Conservation (phyloP, 2,888 invertebrate species). For the Tachystola acroxantha region DNA sequence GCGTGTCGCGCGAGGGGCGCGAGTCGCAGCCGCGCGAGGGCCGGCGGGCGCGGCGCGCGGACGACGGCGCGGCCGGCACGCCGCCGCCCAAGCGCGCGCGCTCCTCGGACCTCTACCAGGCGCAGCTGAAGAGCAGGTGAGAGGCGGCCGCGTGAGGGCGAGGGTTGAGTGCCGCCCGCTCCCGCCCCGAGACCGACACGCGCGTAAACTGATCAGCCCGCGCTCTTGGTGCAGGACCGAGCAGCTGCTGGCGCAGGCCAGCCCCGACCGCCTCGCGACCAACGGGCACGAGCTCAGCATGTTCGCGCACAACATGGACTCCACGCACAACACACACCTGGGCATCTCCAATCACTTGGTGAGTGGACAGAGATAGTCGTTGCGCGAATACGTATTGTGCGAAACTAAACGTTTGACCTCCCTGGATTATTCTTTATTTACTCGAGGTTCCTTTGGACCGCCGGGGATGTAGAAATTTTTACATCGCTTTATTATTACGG, state of each 20-base stretch:
- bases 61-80: slow-evolving; percentile 67
- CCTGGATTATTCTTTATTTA: too few species aligned
- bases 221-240: slow-evolving; percentile 60
- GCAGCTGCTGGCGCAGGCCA: slow-evolving; percentile 67
- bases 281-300: slow-evolving; percentile 84
- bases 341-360: slow-evolving; percentile 74
- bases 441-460: too few species aligned
- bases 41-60: slow-evolving; percentile 72
- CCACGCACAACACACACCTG: slow-evolving; percentile 81
- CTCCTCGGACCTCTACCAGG: slow-evolving; percentile 83
- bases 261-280: slow-evolving; percentile 80
- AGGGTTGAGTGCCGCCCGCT: too few species aligned
- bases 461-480: too few species aligned
- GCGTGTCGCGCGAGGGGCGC: slow-evolving; percentile 57
- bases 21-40: slow-evolving; percentile 54
- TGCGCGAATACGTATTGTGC: too few species aligned
- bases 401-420: too few species aligned
- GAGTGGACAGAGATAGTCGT: slow-evolving; percentile 18
- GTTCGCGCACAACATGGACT: slow-evolving; percentile 87
- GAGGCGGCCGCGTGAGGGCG: slow-evolving; percentile 27
- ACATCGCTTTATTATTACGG: too few species aligned
- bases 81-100: slow-evolving; percentile 85
- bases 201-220: slow-evolving; percentile 33
- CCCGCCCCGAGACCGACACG: neutral
- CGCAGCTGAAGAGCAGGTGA: slow-evolving; percentile 76